Conservation (phyloP, 2,113 vertebrate genomes). For the Mesembrinibis cayennensis region DNA sequence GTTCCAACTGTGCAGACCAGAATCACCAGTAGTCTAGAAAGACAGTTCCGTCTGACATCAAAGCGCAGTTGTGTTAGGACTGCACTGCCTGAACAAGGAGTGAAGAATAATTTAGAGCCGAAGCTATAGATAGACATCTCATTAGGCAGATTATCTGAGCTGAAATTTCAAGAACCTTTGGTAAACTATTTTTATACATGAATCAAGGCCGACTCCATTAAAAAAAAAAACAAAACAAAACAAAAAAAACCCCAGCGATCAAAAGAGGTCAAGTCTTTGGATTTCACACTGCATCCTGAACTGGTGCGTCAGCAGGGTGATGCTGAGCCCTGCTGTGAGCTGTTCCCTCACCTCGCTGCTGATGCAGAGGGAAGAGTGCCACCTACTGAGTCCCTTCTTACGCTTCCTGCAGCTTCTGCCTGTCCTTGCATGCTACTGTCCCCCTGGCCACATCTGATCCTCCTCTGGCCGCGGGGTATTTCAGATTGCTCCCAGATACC, state of each 20-base stretch:
- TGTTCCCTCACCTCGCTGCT: background rate
- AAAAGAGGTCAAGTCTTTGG: slow-evolving; percentile 12
- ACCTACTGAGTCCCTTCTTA: background rate
- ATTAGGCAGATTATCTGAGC: background rate
- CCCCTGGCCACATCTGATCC: background rate
- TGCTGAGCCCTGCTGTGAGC: background rate
- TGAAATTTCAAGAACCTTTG: slow-evolving; percentile 29
- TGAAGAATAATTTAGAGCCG: background rate
- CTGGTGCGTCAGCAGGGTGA: background rate
- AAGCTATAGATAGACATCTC: background rate
- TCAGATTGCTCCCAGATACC: background rate
- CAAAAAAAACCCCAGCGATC: background rate
- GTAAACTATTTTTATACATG: slow-evolving; percentile 18
- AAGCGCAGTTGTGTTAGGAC: background rate
- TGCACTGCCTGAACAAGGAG: background rate
- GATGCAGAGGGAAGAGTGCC: slow-evolving; percentile 36
- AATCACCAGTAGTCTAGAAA: background rate
- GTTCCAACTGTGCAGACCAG: background rate
- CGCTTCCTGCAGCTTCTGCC: background rate
- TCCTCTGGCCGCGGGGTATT: background rate
- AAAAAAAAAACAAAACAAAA: background rate
- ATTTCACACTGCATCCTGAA: background rate
- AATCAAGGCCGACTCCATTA: background rate
- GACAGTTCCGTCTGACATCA: background rate
- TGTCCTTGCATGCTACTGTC: background rate